Conservation (phyloP, 2,888 invertebrate genomes). For the Thalpophila matura region DNA sequence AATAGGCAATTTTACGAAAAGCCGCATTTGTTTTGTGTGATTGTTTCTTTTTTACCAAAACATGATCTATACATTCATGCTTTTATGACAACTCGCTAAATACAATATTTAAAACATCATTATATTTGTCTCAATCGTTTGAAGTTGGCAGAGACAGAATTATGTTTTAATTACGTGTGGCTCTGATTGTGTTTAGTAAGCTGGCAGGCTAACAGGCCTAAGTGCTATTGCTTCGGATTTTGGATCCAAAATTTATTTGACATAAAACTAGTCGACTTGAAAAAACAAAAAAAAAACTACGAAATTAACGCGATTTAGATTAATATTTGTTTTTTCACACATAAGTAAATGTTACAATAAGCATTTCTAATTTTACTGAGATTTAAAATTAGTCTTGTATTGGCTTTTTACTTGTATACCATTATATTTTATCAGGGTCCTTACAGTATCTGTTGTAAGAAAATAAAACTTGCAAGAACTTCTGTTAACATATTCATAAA, state of each 20-base stretch:
- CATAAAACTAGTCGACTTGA: conserved; percentile 66
- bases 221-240: conserved; percentile 61
- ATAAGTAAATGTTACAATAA: conserved; percentile 51
- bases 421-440: conserved; percentile 17
- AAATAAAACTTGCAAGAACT: conserved; percentile 14
- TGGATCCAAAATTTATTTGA: conserved; percentile 62
- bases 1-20: conserved; percentile 57
- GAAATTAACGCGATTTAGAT: conserved; percentile 36
- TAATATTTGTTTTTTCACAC: conserved; percentile 43
- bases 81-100: background rate
- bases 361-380: conserved; percentile 57
- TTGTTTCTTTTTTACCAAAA: conserved; percentile 44
- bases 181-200: conserved; percentile 8
- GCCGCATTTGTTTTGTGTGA: conserved; percentile 58
- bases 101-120: conserved; percentile 7
- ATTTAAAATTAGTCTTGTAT: conserved; percentile 60
- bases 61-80: conserved; percentile 53
- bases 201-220: conserved; percentile 23
- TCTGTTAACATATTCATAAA: conserved; percentile 3
- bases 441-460: conserved; percentile 36
- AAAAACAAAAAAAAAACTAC: conserved; percentile 60
- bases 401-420: conserved; percentile 41
- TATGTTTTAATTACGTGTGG: conserved; percentile 1
- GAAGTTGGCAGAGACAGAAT: background rate
- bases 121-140: conserved; percentile 4